Conservation (phyloP, 2,797 vertebrate genomes). For the Propithecus deckenii region DNA sequence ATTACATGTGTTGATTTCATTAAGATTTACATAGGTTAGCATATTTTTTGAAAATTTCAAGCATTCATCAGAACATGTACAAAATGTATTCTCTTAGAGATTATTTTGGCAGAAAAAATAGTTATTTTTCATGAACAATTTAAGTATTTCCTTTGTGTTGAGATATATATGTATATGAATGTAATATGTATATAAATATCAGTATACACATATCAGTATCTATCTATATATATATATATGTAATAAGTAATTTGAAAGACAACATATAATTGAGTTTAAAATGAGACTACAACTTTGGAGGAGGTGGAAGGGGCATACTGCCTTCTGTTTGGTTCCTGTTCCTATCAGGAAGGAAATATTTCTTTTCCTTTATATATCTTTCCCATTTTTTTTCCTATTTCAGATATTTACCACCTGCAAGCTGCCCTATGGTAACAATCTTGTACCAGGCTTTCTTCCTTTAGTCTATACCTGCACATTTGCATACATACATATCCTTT, state of each 20-base stretch:
- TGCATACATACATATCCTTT: neutral
- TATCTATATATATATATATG: neutral
- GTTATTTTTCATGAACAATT: slow-evolving; percentile 65
- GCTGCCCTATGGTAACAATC: neutral
- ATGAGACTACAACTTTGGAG: neutral
- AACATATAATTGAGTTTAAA: slow-evolving; percentile 69
- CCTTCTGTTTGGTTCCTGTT: neutral
- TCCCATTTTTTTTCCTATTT: neutral
- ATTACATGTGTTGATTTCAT: slow-evolving; percentile 61
- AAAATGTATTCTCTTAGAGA: slow-evolving; percentile 57
- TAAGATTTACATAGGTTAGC: slow-evolving; percentile 54
- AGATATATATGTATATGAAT: neutral
- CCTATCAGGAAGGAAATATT: neutral
- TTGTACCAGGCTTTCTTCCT: neutral
- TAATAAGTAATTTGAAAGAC: slow-evolving; percentile 58
- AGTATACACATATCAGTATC: neutral
- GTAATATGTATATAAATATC: neutral
- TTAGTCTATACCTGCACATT: neutral
- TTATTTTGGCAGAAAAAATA: slow-evolving; percentile 52
- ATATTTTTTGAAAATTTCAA: slow-evolving; percentile 50
- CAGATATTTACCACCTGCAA: neutral
- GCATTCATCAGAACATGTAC: slow-evolving; percentile 47
- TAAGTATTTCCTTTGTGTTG: slow-evolving; percentile 54
- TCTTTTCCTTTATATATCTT: slow-evolving; percentile 19
- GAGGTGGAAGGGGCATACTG: neutral